Base-by-base conservation (phyloP, 1,140 invertebrate species). In the Metopolophium dirhodum region DNA sequence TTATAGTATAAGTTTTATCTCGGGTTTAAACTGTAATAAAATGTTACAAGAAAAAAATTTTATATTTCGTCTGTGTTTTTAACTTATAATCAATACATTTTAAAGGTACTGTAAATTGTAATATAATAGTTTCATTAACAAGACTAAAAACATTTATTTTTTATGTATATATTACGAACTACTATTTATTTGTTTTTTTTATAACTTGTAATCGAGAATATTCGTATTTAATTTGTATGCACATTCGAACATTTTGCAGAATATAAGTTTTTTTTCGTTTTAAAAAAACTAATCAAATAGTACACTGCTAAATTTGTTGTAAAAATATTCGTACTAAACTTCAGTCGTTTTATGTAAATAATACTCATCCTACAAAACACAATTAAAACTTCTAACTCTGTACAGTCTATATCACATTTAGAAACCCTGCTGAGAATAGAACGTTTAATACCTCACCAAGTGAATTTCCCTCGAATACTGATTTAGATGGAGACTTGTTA, bases 361-460 rank as follows among this genome's bases (percentile, higher is more conserved):
- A 77, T n/a, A 77, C 61, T 77, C 61, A n/a, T 77, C 30, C 61
- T 77, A 77, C 61, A 18, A 77, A 77, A 77, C n/a, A n/a, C 61
- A n/a, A 77, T 77, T 77, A 77, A 77, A 77, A 77, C n/a, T 77
- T 77, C n/a, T 77, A 77, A 77, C 61, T 77, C n/a, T 77, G n/a
- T n/a, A n/a, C 14, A 77, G n/a, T 35, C 30, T 77, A n/a, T 18
- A 18, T 35, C 3, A 14, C n/a, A 77, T 77, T 6, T 77, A n/a
- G 61, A 9, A n/a, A 77, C 61, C n/a, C 61, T 18, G 18, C 14
- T 18, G n/a, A 77, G 61, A 77, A 77, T n/a, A n/a, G 7, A 77
- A 77, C n/a, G n/a, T 77, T 77, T 18, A n/a, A 77, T 11, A n/a
- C 61, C 61, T 77, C 18, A 14, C 61, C n/a, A 77, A 77, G 14